Base-by-base conservation (phyloP, 2,888 invertebrate species). In the Euzophera pinguis region DNA sequence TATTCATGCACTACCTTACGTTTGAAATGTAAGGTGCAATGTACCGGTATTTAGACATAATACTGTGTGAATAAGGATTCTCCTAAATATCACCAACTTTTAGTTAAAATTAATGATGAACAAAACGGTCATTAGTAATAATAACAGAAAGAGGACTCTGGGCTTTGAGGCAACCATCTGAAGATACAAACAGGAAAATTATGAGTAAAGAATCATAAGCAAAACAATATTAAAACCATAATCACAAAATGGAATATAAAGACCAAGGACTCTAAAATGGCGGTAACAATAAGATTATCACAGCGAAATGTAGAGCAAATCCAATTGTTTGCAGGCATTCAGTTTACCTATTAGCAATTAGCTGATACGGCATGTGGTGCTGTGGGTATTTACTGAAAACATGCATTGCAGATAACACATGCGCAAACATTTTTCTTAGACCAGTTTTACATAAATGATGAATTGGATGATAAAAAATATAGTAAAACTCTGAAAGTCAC, bases 301-400 rank as follows among this genome's bases (percentile, higher is more conserved):
- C 8, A 16, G 32, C 7, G 41, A 42, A 42, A 42, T 50, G 50
- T 48, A 38, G 48, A 48, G 50, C 41, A 34, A 41, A 42, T 17
- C 17, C 12, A 32, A 50, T 50, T 50, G 41, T 50, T 17, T 38
- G 13, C 12, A 50, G 42, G 16, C 41, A 42, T 48, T 48, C 16
- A 48, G 22, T 27, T 16, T n/a, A 42, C 32, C 42, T 50, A 42
- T 41, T 12, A 16, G 34, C 41, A 34, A 50, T 50, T 42, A 42
- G 50, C 41, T 50, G 50, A 50, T 50, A 48, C 27, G 47, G 35
- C 35, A 17, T 45, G 45, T 7, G 45, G 32, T 9, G 32, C 32
- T 34, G 14, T 9, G 29, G 45, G 45, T 32, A 14, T 5, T 39
- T 39, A 39, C 1, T 32, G 32, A 13, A 27, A 43, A 29, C 29